Evolutionary conservation across 2,888 invertebrate genomes (phyloP).

Genomic region (Zele albiditarsus): DNA sequence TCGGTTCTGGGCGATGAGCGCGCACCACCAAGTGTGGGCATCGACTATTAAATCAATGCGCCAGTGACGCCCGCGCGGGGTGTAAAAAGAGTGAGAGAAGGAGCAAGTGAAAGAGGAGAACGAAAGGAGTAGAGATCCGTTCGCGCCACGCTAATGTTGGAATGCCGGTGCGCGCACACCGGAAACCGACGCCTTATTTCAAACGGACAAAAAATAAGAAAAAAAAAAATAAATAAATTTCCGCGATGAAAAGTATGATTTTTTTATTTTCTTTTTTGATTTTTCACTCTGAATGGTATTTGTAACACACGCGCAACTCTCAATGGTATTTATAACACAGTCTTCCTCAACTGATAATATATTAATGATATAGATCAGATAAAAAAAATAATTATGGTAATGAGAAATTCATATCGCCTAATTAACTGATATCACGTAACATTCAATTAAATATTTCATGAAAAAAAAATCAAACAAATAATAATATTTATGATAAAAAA

Average conservation of each 20-base stretch:
- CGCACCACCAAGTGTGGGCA: conserved; percentile 64
- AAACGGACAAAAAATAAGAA: background rate
- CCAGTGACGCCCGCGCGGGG: conserved; percentile 61
- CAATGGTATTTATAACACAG: too few relatives aligned
- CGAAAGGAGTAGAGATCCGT: conserved; percentile 44
- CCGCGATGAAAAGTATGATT: background rate
- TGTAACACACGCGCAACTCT: too few relatives aligned
- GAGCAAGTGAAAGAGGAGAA: background rate
- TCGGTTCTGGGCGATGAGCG: conserved; percentile 20
- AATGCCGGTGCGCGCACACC: conserved; percentile 32
- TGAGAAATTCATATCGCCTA: background rate
- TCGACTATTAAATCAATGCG: conserved; percentile 71
- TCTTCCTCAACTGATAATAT: background rate
- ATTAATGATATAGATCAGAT: background rate
- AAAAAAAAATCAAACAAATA: background rate
- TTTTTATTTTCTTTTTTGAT: background rate
- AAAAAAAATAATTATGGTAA: background rate
- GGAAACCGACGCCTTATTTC: conserved; percentile 16
- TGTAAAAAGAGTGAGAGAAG: background rate
- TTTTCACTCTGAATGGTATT: background rate
- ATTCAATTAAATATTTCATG: background rate
- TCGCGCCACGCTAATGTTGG: conserved; percentile 68
- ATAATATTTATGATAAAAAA: background rate
- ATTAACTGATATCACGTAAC: background rate
- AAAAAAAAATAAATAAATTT: background rate